These are phyloP conservation scores for Latrodectus geometricus DNA, from an alignment of 1,140 invertebrate species.

Conservation along the genomic window DNA sequence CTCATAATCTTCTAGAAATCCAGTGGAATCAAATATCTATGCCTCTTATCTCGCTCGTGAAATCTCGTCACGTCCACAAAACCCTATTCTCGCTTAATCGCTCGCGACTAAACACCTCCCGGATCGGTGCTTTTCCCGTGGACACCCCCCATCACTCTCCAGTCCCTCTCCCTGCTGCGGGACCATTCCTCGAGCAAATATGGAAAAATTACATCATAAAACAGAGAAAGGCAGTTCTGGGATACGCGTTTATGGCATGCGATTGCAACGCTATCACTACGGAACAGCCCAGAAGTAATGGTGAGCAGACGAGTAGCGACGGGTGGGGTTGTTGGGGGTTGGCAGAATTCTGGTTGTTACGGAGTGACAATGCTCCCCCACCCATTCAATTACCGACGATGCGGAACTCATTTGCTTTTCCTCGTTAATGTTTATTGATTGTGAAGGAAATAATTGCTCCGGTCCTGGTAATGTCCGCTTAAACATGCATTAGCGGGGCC, in stretches of 20 bases:
- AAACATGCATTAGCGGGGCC: slow-evolving; percentile 9
- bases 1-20: not conserved
- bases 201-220: not conserved
- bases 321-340: not conserved
- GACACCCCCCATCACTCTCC: no score
- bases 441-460: slow-evolving; percentile 16
- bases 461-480: slow-evolving; percentile 25
- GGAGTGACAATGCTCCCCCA: slow-evolving; percentile 3
- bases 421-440: slow-evolving; percentile 34
- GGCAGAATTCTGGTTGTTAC: not conserved
- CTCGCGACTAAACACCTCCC: not conserved
- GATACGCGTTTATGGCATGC: not conserved
- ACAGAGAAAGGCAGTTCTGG: not conserved
- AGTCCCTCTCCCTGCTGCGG: no score
- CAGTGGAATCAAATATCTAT: not conserved
- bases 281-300: no score
- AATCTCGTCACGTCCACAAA: not conserved
- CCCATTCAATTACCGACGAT: slow-evolving; percentile 14
- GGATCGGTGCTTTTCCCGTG: not conserved
- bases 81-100: not conserved
- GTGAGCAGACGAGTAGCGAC: not conserved
- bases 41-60: not conserved
- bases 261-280: not conserved
- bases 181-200: not conserved
- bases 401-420: slow-evolving; percentile 11